Evolutionary conservation across 2,113 vertebrate species (phyloP).

Genomic region (Cyprinodon tularosa): DNA sequence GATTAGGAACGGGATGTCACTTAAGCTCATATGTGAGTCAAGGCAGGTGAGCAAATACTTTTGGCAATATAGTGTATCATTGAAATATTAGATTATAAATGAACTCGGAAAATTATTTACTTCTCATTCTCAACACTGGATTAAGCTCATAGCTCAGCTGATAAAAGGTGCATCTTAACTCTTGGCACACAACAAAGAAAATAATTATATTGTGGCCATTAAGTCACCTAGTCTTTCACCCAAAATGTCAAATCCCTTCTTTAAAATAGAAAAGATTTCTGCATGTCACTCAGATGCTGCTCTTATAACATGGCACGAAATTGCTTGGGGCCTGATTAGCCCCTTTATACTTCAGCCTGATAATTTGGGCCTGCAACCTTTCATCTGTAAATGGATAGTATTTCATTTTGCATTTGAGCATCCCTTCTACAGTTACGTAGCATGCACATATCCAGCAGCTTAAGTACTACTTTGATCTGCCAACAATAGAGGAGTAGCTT

Average conservation of each 20-base stretch:
- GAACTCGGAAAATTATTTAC: neutral
- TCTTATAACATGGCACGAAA: slow-evolving; percentile 17
- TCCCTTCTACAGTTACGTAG: slow-evolving; percentile 18
- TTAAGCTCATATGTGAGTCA: no score
- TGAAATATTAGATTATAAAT: neutral
- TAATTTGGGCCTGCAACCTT: slow-evolving; percentile 47
- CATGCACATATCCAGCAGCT: slow-evolving; percentile 38
- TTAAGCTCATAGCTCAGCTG: neutral
- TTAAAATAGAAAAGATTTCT: slow-evolving; percentile 1
- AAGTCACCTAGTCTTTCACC: neutral
- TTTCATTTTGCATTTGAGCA: slow-evolving; percentile 44
- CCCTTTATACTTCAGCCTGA: slow-evolving; percentile 57
- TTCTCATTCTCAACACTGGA: neutral
- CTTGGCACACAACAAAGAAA: neutral
- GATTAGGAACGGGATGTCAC: no score
- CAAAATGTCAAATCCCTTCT: neutral
- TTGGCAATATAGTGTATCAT: no score
- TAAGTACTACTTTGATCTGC: slow-evolving; percentile 66
- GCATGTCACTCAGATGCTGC: slow-evolving; percentile 1
- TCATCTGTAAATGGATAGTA: slow-evolving; percentile 61
- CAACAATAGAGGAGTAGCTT: slow-evolving; percentile 55
- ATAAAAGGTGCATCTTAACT: neutral
- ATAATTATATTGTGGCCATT: slow-evolving; percentile 3
- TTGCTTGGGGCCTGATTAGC: slow-evolving; percentile 30
- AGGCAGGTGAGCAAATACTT: no score